These are phyloP conservation scores for Lagocephalus sceleratus DNA, from an alignment of 2,797 vertebrate genomes.

Conservation along the genomic window DNA sequence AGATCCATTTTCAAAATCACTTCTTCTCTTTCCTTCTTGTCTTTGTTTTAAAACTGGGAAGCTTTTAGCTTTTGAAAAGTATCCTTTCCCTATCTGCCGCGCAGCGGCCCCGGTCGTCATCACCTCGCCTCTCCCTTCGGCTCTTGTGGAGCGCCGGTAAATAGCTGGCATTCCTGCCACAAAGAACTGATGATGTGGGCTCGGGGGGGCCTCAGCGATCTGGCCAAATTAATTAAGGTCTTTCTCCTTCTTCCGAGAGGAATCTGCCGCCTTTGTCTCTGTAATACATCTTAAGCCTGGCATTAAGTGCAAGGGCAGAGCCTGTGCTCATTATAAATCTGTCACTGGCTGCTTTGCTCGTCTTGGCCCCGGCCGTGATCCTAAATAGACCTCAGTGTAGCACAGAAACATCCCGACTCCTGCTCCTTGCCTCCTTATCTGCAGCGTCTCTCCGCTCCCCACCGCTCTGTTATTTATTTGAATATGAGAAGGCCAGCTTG, in stretches of 20 bases:
- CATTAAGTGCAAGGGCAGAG: slow-evolving; percentile 62
- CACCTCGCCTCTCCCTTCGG: slow-evolving; percentile 74
- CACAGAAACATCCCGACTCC: slow-evolving; percentile 41
- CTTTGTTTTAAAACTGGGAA: slow-evolving; percentile 86
- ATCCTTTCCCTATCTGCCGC: slow-evolving; percentile 81
- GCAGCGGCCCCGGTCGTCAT: slow-evolving; percentile 75
- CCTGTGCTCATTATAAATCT: slow-evolving; percentile 66
- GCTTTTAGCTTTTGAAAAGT: slow-evolving; percentile 88
- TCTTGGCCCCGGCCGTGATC: slow-evolving; percentile 36
- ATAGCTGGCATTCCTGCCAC: slow-evolving; percentile 84
- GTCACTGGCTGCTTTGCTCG: slow-evolving; percentile 67
- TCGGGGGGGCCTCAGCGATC: slow-evolving; percentile 61
- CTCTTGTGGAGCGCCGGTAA: slow-evolving; percentile 70
- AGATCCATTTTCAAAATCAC: slow-evolving; percentile 76
- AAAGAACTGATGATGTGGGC: slow-evolving; percentile 74
- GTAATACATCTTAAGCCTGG: slow-evolving; percentile 66
- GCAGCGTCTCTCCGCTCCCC: slow-evolving; percentile 50
- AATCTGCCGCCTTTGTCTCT: slow-evolving; percentile 58
- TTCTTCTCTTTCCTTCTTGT: slow-evolving; percentile 67
- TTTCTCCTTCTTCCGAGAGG: slow-evolving; percentile 57
- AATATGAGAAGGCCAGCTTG: slow-evolving; percentile 75
- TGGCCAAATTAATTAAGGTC: slow-evolving; percentile 80
- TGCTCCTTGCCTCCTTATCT: slow-evolving; percentile 55
- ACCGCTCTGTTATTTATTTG: slow-evolving; percentile 74
- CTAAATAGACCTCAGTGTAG: slow-evolving; percentile 61